These are phyloP conservation scores for Omphaloscelis lunosa DNA, from an alignment of 2,888 invertebrate species.

Conservation along the genomic window DNA sequence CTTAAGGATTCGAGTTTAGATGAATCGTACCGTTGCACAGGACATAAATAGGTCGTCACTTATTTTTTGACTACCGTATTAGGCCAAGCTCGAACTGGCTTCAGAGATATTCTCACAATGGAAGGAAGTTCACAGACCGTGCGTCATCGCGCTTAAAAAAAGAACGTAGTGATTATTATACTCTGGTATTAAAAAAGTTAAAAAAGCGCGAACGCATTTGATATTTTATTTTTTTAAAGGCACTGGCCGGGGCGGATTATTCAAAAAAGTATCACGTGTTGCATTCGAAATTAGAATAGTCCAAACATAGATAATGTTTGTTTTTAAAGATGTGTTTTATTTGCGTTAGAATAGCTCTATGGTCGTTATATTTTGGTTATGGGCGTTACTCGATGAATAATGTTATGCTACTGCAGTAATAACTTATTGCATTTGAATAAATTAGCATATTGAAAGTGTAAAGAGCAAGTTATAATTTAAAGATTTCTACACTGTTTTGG, in stretches of 20 bases:
- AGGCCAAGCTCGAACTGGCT: conserved; percentile 60
- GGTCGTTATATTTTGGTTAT: conserved; percentile 46
- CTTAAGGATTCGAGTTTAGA: conserved; percentile 43
- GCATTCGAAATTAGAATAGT: conserved; percentile 66
- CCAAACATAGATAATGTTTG: conserved; percentile 61
- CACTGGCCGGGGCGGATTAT: conserved; percentile 65
- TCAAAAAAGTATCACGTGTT: conserved; percentile 68
- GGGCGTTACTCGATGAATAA: conserved; percentile 18
- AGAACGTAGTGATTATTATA: conserved; percentile 46
- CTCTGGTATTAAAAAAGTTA: conserved; percentile 72
- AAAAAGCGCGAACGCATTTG: conserved; percentile 73
- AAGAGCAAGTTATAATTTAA: not conserved
- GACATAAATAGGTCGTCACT: conserved; percentile 61
- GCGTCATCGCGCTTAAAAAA: conserved; percentile 81
- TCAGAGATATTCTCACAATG: conserved; percentile 85
- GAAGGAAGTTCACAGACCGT: conserved; percentile 88
- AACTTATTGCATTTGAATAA: conserved; percentile 28
- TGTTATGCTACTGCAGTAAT: conserved; percentile 30
- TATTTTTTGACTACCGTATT: conserved; percentile 68
- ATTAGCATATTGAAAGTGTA: conserved; percentile 22
- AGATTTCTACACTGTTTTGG: not conserved
- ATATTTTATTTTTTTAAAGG: conserved; percentile 76
- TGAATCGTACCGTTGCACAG: conserved; percentile 28
- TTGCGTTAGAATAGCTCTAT: conserved; percentile 40
- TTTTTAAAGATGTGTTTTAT: conserved; percentile 61